These are phyloP conservation scores for Thereva unica DNA, from an alignment of 2,888 invertebrate species.

Conservation along the genomic window DNA sequence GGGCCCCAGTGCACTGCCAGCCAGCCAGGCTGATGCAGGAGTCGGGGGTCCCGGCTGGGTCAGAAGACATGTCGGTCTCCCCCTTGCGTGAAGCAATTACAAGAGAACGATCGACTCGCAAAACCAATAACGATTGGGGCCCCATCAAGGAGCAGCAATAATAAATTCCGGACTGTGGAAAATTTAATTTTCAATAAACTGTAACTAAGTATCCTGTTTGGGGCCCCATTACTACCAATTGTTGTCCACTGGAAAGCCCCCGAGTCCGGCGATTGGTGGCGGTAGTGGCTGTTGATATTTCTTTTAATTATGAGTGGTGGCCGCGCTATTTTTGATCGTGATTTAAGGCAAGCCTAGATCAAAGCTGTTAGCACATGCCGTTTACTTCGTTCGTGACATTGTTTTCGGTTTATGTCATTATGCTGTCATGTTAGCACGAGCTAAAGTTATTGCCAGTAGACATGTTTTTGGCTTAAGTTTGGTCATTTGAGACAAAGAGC, in stretches of 20 bases:
- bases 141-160: slow-evolving; percentile 37
- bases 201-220: slow-evolving; percentile 29
- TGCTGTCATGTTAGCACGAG: too few relatives aligned
- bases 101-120: slow-evolving; percentile 41
- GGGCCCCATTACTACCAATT: slow-evolving; percentile 25
- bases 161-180: slow-evolving; percentile 36
- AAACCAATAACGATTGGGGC: slow-evolving; percentile 39
- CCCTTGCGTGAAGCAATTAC: slow-evolving; percentile 44
- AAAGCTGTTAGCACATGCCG: background rate
- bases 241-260: slow-evolving; percentile 13
- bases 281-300: slow-evolving; percentile 28
- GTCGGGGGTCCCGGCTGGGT: slow-evolving; percentile 24
- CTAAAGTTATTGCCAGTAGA: too few relatives aligned
- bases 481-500: too few relatives aligned
- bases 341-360: slow-evolving; percentile 17
- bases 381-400: too few relatives aligned
- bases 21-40: slow-evolving; percentile 27
- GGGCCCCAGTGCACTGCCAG: slow-evolving; percentile 24
- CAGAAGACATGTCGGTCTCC: slow-evolving; percentile 21
- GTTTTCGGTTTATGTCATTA: too few relatives aligned
- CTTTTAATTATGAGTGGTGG: slow-evolving; percentile 18
- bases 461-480: too few relatives aligned
- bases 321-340: background rate
- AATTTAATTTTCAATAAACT: slow-evolving; percentile 37
- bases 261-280: slow-evolving; percentile 8